Evolutionary conservation across 2,113 vertebrate species (phyloP).

Genomic region (Sturnus vulgaris): DNA sequence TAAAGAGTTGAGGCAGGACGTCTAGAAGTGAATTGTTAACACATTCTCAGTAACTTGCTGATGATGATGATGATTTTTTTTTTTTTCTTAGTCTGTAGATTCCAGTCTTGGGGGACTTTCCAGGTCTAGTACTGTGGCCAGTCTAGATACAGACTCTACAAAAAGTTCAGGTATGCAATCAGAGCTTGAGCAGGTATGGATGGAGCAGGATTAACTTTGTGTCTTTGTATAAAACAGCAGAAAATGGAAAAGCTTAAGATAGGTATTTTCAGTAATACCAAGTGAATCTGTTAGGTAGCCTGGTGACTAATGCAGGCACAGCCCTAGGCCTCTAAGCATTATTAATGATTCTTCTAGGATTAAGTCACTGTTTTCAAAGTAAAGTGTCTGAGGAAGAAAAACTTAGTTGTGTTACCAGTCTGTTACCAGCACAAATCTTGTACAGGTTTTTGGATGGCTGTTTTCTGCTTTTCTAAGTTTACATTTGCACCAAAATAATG

Average conservation of each 20-base stretch:
- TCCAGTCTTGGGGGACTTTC: slow-evolving; percentile 98
- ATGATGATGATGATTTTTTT: not conserved
- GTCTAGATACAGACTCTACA: slow-evolving; percentile 95
- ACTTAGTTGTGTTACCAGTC: not conserved
- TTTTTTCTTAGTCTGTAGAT: slow-evolving; percentile 87
- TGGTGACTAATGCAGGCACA: not conserved
- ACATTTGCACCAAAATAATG: not conserved
- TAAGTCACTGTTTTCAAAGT: not conserved
- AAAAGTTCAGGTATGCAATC: slow-evolving; percentile 89
- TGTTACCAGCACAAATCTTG: not conserved
- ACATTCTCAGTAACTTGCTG: not conserved
- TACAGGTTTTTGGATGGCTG: not conserved
- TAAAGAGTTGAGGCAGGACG: not conserved
- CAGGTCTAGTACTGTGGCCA: slow-evolving; percentile 95
- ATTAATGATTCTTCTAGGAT: not conserved
- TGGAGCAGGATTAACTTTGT: not conserved
- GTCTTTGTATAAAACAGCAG: not conserved
- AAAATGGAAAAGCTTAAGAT: not conserved
- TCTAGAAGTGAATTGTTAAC: not conserved
- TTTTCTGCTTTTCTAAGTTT: not conserved
- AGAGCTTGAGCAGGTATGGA: not conserved
- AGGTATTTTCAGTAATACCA: not conserved
- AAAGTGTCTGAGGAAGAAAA: not conserved
- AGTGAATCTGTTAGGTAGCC: not conserved
- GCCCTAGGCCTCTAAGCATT: not conserved